Conservation (phyloP, 2,113 vertebrate species). For the Heterocephalus glaber region DNA sequence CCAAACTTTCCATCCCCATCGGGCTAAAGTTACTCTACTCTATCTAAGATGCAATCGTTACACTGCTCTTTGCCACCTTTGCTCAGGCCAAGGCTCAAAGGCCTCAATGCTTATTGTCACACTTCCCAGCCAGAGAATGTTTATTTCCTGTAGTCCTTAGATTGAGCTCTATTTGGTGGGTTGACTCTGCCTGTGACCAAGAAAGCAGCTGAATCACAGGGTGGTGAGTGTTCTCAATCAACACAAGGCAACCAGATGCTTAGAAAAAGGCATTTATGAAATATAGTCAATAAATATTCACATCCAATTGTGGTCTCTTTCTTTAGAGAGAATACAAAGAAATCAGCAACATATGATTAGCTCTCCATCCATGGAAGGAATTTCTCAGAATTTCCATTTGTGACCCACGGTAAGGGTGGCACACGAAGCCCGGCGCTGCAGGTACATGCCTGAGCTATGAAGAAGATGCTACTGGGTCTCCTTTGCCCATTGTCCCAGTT, state of each 20-base stretch:
- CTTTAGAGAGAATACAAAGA: slow-evolving; percentile 64
- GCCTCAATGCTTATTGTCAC: slow-evolving; percentile 42
- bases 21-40: slow-evolving; percentile 32
- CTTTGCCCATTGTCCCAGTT: neutral
- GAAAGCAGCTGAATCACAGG: slow-evolving; percentile 48
- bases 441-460: neutral
- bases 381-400: slow-evolving; percentile 53
- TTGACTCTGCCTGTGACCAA: slow-evolving; percentile 58
- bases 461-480: neutral
- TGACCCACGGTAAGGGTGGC: neutral
- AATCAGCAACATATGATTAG: slow-evolving; percentile 55
- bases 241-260: slow-evolving; percentile 73
- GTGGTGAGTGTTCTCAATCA: slow-evolving; percentile 55
- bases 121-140: neutral
- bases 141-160: slow-evolving; percentile 28
- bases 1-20: slow-evolving; percentile 50
- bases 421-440: neutral
- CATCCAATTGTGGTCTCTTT: slow-evolving; percentile 57
- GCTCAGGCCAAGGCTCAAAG: slow-evolving; percentile 34
- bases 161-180: slow-evolving; percentile 47
- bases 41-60: neutral
- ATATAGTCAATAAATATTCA: slow-evolving; percentile 62
- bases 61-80: slow-evolving; percentile 19
- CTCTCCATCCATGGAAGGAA: slow-evolving; percentile 12
- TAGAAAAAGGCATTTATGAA: slow-evolving; percentile 65